These are phyloP conservation scores for Thermophis baileyi DNA, from an alignment of 2,113 vertebrate genomes.

Conservation along the genomic window DNA sequence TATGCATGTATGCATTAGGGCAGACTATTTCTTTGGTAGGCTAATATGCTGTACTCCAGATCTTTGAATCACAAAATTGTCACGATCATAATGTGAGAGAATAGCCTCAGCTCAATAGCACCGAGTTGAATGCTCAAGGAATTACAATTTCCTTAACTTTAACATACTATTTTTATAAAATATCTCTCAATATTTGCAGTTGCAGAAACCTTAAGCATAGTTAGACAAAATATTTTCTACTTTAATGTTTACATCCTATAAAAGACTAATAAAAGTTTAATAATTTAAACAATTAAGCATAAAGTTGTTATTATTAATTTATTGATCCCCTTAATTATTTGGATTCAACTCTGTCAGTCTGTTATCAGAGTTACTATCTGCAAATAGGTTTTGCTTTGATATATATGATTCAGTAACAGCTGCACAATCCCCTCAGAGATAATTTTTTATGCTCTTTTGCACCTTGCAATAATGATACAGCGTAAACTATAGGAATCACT, in stretches of 20 bases:
- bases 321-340: neutral
- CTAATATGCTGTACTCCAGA: neutral
- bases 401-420: neutral
- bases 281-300: neutral
- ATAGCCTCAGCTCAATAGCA: no score
- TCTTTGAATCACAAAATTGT: no score
- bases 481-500: neutral
- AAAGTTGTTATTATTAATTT: neutral
- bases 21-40: neutral
- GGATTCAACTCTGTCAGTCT: neutral
- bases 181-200: neutral
- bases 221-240: neutral
- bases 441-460: neutral
- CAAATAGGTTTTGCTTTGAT: neutral
- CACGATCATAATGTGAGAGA: no score
- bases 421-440: neutral
- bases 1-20: neutral
- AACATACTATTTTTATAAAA: neutral
- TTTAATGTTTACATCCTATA: neutral
- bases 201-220: neutral
- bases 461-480: neutral
- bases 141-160: neutral
- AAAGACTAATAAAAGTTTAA: neutral
- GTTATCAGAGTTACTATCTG: neutral
- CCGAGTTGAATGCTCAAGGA: no score